These are phyloP conservation scores for Trisateles emortualis DNA, from an alignment of 2,888 invertebrate species.

Conservation along the genomic window DNA sequence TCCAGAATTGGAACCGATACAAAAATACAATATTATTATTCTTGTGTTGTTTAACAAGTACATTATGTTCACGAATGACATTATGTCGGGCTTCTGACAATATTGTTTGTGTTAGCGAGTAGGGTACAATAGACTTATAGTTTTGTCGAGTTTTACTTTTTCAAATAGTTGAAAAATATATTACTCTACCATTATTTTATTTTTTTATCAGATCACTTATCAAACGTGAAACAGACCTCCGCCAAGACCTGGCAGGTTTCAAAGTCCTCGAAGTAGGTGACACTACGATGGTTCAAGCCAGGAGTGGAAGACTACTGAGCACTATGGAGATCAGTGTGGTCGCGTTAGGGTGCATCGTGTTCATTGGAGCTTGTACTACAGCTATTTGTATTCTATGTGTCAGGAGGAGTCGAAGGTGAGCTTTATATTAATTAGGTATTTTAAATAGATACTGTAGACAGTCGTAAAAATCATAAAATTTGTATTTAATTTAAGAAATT, in stretches of 20 bases:
- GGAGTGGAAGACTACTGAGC: constrained; percentile 78
- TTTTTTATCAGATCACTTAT: constrained; percentile 85
- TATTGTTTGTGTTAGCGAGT: no score
- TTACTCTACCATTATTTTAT: background rate
- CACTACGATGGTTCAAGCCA: constrained; percentile 71
- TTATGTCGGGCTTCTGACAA: no score
- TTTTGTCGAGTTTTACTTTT: no score
- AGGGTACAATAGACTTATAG: no score
- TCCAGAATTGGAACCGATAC: no score
- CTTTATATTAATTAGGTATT: background rate
- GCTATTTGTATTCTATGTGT: constrained; percentile 93
- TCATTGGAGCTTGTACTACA: constrained; percentile 92
- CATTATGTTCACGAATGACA: no score
- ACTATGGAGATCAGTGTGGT: constrained; percentile 94
- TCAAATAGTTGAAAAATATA: no score
- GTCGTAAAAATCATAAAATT: no score
- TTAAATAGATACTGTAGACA: no score
- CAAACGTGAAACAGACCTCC: constrained; percentile 87
- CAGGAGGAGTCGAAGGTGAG: constrained; percentile 87
- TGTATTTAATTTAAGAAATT: no score
- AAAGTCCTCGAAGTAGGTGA: constrained; percentile 89
- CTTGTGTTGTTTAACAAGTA: no score
- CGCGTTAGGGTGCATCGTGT: constrained; percentile 92
- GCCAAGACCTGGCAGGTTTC: constrained; percentile 89
- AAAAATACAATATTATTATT: no score